phyloP scores from a whole-genome alignment of 2,888 invertebrate species.

The Amiota communis region DNA sequence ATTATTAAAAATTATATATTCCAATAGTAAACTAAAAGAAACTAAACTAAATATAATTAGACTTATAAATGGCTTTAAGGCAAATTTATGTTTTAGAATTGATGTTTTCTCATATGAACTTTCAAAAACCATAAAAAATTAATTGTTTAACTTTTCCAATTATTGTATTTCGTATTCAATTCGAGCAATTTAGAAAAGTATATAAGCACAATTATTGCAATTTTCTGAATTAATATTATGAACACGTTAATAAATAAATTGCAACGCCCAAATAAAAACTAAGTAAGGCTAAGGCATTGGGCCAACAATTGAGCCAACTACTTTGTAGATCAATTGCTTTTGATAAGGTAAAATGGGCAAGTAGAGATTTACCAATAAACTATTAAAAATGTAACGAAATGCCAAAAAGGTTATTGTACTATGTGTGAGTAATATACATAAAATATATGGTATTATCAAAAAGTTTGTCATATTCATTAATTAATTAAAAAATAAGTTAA shows the following conservation, averaged over 20 bases:
- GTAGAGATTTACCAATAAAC: too few species aligned
- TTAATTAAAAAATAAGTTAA: not conserved
- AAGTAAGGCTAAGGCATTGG: not conserved
- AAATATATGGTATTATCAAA: too few species aligned
- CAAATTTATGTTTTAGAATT: too few species aligned
- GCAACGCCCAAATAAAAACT: conserved; percentile 12
- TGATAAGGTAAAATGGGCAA: not conserved
- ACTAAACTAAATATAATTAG: too few species aligned
- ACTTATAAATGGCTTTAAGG: too few species aligned
- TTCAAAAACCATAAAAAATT: too few species aligned
- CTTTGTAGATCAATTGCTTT: not conserved
- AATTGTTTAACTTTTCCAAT: not conserved
- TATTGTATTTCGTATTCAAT: conserved; percentile 1
- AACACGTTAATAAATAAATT: not conserved
- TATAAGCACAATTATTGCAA: not conserved
- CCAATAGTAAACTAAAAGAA: too few species aligned
- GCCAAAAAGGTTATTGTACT: too few species aligned
- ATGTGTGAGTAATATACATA: too few species aligned
- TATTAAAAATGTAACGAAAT: too few species aligned
- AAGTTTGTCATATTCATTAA: not conserved
- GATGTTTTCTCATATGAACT: too few species aligned
- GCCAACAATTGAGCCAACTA: conserved; percentile 15
- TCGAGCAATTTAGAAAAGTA: not conserved
- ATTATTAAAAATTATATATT: too few species aligned
- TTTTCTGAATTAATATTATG: conserved; percentile 4